Evolutionary conservation across 2,797 vertebrate genomes (phyloP), one percentile per base, ranked within the genome.

Genomic region (Carapus acus): DNA sequence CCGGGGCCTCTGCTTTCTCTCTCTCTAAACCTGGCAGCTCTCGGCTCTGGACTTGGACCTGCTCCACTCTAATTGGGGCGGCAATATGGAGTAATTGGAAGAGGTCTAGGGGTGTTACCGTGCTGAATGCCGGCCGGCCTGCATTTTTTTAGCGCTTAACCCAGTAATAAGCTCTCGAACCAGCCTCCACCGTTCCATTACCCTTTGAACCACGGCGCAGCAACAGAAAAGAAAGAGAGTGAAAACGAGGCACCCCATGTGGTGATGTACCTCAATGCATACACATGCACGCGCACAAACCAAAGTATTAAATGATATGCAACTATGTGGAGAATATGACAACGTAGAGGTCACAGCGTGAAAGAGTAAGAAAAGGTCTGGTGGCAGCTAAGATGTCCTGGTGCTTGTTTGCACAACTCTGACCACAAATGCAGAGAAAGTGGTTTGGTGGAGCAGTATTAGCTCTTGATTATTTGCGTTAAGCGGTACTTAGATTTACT

Each of bases 401-500:
- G 45, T 58, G 52, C 60, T 62, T 76, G 66, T 81, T 82, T 80
- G 74, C 64, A 65, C 66, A 75, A 65, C 68, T 74, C 65, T 62
- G 69, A 83, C 78, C 81, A 81, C 81, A 85, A 75, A 80, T 76
- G 76, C 61, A 69, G 64, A 80, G 70, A 79, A 74, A 81, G 77
- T 73, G 75, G 71, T 86, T 86, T 73, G 41, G 69, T 82, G 62
- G 47, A 71, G 78, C 69, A 65, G 73, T 73, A 85, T 86, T 85
- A 86, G 78, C 71, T 75, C 67, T 80, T 80, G 72, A 84, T 85
- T 83, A 81, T 86, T 83, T 80, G 73, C 58, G 76, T 82, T 83
- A 86, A 85, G 70, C 67, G 66, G 72, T 76, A 72, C 79, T 83
- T 77, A 83, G 81, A 88, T 86, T 85, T 86, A 85, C 76, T 81